Evolutionary conservation across 2,888 invertebrate species (phyloP).

Genomic region (Pseudococcus jackbeardsleyi): DNA sequence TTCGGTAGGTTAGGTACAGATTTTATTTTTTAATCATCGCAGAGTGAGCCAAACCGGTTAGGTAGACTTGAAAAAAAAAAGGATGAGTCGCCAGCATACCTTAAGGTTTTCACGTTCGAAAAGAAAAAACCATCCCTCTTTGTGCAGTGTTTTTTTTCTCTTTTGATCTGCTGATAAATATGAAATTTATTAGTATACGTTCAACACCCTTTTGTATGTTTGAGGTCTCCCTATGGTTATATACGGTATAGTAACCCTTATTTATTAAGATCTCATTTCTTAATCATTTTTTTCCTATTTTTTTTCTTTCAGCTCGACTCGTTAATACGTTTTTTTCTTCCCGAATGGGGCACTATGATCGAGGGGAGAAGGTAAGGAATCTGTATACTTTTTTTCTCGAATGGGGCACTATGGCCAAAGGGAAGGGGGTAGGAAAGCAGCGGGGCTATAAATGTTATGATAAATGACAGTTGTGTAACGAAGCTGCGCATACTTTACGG

Average conservation of each 20-base stretch:
- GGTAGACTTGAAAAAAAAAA: not conserved
- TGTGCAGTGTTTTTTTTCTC: not conserved
- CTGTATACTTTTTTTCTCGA: not conserved
- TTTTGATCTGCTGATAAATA: constrained; percentile 46
- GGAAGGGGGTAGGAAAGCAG: not conserved
- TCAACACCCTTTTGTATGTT: constrained; percentile 34
- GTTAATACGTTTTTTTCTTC: not conserved
- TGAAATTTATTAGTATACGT: constrained; percentile 55
- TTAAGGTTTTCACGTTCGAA: constrained; percentile 2
- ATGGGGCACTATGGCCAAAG: not conserved
- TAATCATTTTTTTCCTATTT: constrained; percentile 30
- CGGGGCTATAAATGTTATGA: constrained; percentile 32
- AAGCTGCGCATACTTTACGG: constrained; percentile 5
- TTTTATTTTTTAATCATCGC: constrained; percentile 38
- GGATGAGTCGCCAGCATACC: not conserved
- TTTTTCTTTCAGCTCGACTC: not conserved
- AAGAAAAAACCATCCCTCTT: constrained; percentile 22
- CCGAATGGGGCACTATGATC: not conserved
- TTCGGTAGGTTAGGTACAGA: not conserved
- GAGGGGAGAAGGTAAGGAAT: too few relatives aligned
- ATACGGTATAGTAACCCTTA: constrained; percentile 34
- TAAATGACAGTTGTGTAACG: constrained; percentile 52
- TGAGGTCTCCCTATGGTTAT: constrained; percentile 14
- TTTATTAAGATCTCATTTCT: constrained; percentile 54
- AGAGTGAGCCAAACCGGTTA: constrained; percentile 24